Base-by-base conservation (phyloP, 37 sponge, comb jelly and placozoan species). In the Chondrosia reniformis region DNA sequence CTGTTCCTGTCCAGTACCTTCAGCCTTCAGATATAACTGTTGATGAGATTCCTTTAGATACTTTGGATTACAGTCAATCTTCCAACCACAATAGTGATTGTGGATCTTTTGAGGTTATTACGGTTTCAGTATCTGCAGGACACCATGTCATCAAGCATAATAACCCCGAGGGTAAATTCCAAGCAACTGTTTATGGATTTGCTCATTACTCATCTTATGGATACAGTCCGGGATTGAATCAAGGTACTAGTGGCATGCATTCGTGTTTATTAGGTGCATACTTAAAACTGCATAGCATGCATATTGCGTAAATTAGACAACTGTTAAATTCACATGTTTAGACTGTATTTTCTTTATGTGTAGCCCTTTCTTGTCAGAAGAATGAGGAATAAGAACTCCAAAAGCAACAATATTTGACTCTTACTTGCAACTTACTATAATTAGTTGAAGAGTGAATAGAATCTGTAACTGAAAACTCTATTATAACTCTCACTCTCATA, bases 171-270 rank as follows among this genome's bases (percentile, higher is more conserved):
- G 72, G 25, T 6, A 24, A 44, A 21, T 13, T 69, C 43, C n/a
- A 10, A 9, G 42, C 42, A 25, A 69, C 41, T 10, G 72, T 69
- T 21, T 69, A 69, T 25, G 72, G 72, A 36, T 40, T 39, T 40
- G 72, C 43, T 1, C 2, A 0, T 2, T 36, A 69, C 22, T 24
- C 43, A 8, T 69, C 72, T 37, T 69, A 69, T 39, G 72, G 42
- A 9, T 69, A 69, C 10, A 17, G 2, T 40, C 72, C 72, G 19
- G 72, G 72, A 38, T 2, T 69, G 42, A 69, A 69, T 34, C 72
- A 69, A 69, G 72, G 72, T 69, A 6, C n/a, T 4, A 56, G 4
- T 6, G 7, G n/a, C n/a, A n/a, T n/a, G n/a, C n/a, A n/a, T n/a
- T n/a, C n/a, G n/a, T n/a, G n/a, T n/a, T n/a, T n/a, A n/a, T n/a